phyloP scores from a whole-genome alignment of 2,797 vertebrate species.

The Sebastes jordani region DNA sequence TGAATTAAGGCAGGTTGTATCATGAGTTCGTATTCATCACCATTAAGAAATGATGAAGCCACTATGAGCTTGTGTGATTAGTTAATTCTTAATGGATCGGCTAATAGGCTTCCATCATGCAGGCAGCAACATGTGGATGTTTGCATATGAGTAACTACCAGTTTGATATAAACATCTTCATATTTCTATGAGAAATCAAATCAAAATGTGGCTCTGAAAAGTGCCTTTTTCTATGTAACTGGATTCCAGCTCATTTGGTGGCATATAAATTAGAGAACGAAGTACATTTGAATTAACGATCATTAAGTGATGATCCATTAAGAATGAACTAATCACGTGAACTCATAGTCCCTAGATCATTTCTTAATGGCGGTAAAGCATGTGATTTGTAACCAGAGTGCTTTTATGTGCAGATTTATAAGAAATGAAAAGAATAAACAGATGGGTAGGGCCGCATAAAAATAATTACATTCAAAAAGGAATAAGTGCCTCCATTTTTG shows the following conservation, averaged over 20 bases:
- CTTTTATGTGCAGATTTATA: background rate
- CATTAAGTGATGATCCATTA: conserved; percentile 25
- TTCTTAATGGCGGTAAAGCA: conserved; percentile 3
- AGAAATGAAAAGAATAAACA: background rate
- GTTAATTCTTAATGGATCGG: conserved; percentile 1
- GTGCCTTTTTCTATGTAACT: background rate
- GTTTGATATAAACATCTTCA: background rate
- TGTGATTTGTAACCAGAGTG: background rate
- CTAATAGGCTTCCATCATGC: background rate
- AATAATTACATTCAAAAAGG: conserved; percentile 10
- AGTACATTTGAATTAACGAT: conserved; percentile 21
- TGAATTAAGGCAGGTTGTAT: background rate
- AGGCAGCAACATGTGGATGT: background rate
- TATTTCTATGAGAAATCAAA: background rate
- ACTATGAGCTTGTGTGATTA: background rate
- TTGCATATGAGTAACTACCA: background rate
- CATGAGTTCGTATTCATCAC: background rate
- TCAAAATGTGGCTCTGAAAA: background rate
- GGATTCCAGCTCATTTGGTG: background rate
- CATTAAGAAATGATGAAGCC: background rate
- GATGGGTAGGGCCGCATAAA: background rate
- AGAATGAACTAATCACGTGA: conserved; percentile 28
- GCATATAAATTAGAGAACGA: conserved; percentile 23
- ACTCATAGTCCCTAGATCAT: conserved; percentile 6
- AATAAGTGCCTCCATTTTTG: conserved; percentile 25